Base-by-base conservation (phyloP, 2,888 invertebrate species). In the Dynastes tityus region DNA sequence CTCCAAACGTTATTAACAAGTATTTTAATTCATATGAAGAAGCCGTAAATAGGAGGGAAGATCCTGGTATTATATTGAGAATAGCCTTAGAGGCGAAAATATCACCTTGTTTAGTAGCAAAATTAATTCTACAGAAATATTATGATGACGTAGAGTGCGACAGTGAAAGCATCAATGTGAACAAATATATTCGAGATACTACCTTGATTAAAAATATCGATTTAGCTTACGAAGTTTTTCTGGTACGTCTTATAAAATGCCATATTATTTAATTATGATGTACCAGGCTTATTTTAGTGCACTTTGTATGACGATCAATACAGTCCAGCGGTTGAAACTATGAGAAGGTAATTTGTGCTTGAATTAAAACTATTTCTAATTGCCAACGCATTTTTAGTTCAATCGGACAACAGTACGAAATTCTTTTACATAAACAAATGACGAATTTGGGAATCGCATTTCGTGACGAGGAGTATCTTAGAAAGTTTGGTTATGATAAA, bases 401-500 rank as follows among this genome's bases (percentile, higher is more conserved):
- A 9, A 90, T 97, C 80, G 97, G 97, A 0, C 92, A 94, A 85
- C 96, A 98, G 87, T 96, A 97, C 89, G 98, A 98, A 89, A 88
- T 94, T 61, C 92, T 94, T 86, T 88, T 96, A 77, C 92, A 94
- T 86, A 90, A 91, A 84, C 91, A 92, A 85, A 89, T 95, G 65
- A 88, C 87, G 8, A 87, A 91, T 71, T 88, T 91, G 8, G 92
- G 92, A 27, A 89, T 95, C 80, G 89, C 92, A 67, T 94, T 92
- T 86, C 88, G 90, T 84, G 95, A 95, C 88, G 98, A 98, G 89
- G 93, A 94, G 80, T 92, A 95, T 82, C 90, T 98, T 70, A 89
- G 97, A 82, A 91, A 92, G 64, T 91, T 93, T 85, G 98, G 98
- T 0, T 98, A 95, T 88, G 98, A 98, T 87, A 98, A 98, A 89